These are phyloP conservation scores for Spea bombifrons DNA, from an alignment of 2,113 vertebrate genomes.

Conservation along the genomic window DNA sequence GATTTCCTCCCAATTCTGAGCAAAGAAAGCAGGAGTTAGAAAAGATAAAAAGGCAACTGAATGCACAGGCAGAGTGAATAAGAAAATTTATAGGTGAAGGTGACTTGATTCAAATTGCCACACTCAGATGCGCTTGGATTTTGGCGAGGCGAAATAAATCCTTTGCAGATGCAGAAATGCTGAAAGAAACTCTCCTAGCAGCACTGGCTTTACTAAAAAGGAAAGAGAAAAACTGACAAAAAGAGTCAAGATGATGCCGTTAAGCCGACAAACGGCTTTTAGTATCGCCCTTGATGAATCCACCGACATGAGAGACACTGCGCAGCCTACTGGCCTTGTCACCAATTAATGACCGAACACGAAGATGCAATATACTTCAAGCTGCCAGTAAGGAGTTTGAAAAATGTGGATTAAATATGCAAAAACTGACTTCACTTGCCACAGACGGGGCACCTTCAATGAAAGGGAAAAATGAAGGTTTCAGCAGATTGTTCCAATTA, in stretches of 20 bases:
- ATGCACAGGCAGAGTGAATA: no score
- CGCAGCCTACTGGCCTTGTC: no score
- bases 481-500: constrained; percentile 4
- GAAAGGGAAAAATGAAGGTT: neutral
- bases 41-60: no score
- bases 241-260: constrained; percentile 13
- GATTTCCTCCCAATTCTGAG: no score
- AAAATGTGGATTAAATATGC: neutral
- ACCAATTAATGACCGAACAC: neutral
- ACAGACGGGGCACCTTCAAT: neutral
- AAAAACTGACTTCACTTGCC: constrained; percentile 12
- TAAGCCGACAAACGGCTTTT: constrained; percentile 1
- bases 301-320: no score
- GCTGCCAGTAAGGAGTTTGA: neutral
- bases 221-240: constrained; percentile 12
- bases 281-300: no score
- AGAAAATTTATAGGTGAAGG: no score
- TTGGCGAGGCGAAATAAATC: no score
- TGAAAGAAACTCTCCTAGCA: constrained; percentile 2
- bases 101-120: no score
- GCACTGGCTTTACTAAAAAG: constrained; percentile 1
- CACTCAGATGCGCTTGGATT: no score
- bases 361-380: no score
- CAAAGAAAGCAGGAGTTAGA: no score
- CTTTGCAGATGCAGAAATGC: neutral